Conservation (phyloP, 2,113 vertebrate species). For the Carassius carassius region DNA sequence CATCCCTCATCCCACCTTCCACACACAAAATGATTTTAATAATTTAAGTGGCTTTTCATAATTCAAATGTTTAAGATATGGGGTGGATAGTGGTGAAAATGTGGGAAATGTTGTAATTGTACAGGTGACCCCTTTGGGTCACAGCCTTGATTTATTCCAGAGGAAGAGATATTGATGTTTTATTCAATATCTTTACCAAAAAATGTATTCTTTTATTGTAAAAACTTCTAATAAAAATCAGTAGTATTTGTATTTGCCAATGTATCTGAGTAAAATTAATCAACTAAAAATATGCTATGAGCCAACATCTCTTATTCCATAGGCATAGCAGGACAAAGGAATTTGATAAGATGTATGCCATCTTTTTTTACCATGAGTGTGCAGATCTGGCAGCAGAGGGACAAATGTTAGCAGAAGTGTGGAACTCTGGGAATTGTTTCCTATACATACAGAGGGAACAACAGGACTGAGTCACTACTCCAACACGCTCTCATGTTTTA, state of each 20-base stretch:
- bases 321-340: slow-evolving; percentile 51
- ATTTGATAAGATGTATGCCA: slow-evolving; percentile 57
- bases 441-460: background rate
- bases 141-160: slow-evolving; percentile 1
- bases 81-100: background rate
- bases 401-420: slow-evolving; percentile 43
- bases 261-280: background rate
- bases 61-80: background rate
- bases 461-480: background rate
- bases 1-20: background rate
- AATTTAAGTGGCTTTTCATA: background rate
- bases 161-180: background rate
- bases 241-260: background rate
- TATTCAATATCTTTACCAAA: background rate
- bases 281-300: background rate
- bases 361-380: slow-evolving; percentile 69
- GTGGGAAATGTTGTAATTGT: background rate
- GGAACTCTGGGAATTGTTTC: background rate
- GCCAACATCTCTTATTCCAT: slow-evolving; percentile 3
- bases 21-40: background rate
- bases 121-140: background rate
- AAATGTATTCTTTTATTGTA: background rate
- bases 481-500: background rate
- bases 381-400: slow-evolving; percentile 45
- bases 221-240: background rate